A percentile compares a stretch with the other conserved stretches of the same genome.
phyloP scores from a whole-genome alignment of 2,888 invertebrate genomes.

The Metopia argyrocephala region DNA sequence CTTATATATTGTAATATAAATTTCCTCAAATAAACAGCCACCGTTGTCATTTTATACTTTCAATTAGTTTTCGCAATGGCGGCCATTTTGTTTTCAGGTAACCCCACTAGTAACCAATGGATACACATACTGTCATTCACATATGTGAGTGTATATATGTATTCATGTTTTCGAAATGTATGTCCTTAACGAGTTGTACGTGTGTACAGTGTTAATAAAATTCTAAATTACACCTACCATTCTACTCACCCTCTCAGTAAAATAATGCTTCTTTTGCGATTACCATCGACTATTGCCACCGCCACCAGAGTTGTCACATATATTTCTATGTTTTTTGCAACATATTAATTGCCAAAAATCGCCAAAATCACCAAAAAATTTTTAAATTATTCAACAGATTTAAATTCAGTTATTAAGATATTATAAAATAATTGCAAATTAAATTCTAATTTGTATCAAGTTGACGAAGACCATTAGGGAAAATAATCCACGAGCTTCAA shows the following conservation, averaged over 20 bases:
- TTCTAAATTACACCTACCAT: conserved; percentile 47
- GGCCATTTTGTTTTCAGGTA: conserved; percentile 71
- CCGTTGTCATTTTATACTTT: conserved; percentile 63
- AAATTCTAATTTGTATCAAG: too few relatives aligned
- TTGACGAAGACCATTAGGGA: too few relatives aligned
- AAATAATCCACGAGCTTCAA: too few relatives aligned
- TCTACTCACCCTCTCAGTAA: conserved; percentile 33
- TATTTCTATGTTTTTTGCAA: too few relatives aligned
- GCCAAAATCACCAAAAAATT: too few relatives aligned
- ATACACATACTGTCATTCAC: conserved; percentile 47
- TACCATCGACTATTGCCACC: conserved; percentile 30
- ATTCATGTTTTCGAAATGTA: conserved; percentile 1
- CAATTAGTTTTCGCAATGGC: conserved; percentile 71
- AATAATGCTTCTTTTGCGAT: conserved; percentile 14
- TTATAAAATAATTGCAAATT: too few relatives aligned
- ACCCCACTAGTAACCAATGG: conserved; percentile 64
- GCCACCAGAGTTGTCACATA: too few relatives aligned
- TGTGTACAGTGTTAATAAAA: conserved; percentile 48
- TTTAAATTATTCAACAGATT: too few relatives aligned
- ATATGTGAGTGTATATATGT: not conserved
- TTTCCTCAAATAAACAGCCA: conserved; percentile 57
- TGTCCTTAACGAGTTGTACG: conserved; percentile 27
- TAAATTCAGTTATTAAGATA: too few relatives aligned
- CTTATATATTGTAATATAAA: conserved; percentile 47
- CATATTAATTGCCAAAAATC: too few relatives aligned